These are phyloP conservation scores for Drosophila lacicola DNA, from an alignment of 2,888 invertebrate genomes.

Conservation along the genomic window DNA sequence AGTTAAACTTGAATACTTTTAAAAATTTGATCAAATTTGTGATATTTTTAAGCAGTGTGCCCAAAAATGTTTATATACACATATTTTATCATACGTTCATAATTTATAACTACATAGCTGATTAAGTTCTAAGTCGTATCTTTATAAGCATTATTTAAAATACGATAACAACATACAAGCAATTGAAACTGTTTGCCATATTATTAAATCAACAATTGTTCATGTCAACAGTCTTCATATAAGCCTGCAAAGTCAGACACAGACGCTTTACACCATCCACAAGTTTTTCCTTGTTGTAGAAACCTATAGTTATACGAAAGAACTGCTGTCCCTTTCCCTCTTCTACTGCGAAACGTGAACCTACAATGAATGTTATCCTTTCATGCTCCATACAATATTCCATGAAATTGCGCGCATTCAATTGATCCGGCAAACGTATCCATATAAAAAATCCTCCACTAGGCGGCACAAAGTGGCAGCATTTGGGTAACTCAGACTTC, in stretches of 20 bases:
- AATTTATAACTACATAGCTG: slow-evolving; percentile 58
- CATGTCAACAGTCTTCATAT: slow-evolving; percentile 35
- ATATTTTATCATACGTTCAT: slow-evolving; percentile 37
- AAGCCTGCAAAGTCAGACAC: slow-evolving; percentile 83
- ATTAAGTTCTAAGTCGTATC: slow-evolving; percentile 62
- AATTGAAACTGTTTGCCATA: slow-evolving; percentile 67
- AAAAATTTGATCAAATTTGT: slow-evolving; percentile 70
- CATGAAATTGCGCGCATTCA: slow-evolving; percentile 84
- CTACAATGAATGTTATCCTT: slow-evolving; percentile 85
- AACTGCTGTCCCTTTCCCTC: slow-evolving; percentile 82
- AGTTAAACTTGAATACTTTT: slow-evolving; percentile 57
- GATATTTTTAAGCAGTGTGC: slow-evolving; percentile 77
- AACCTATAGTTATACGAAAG: slow-evolving; percentile 86
- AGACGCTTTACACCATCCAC: slow-evolving; percentile 78
- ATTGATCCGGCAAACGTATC: slow-evolving; percentile 86
- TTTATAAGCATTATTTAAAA: slow-evolving; percentile 66
- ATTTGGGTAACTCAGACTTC: slow-evolving; percentile 84
- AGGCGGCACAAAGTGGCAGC: slow-evolving; percentile 85
- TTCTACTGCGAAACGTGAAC: slow-evolving; percentile 84
- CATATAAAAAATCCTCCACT: slow-evolving; percentile 88
- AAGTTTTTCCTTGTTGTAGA: slow-evolving; percentile 84
- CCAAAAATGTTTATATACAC: slow-evolving; percentile 61
- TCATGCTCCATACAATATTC: slow-evolving; percentile 84
- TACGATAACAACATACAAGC: slow-evolving; percentile 52
- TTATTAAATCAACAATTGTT: slow-evolving; percentile 24